Evolutionary conservation across 2,113 vertebrate genomes (phyloP), one percentile per base, ranked within the genome.

Genomic region (Neomonachus schauinslandi): DNA sequence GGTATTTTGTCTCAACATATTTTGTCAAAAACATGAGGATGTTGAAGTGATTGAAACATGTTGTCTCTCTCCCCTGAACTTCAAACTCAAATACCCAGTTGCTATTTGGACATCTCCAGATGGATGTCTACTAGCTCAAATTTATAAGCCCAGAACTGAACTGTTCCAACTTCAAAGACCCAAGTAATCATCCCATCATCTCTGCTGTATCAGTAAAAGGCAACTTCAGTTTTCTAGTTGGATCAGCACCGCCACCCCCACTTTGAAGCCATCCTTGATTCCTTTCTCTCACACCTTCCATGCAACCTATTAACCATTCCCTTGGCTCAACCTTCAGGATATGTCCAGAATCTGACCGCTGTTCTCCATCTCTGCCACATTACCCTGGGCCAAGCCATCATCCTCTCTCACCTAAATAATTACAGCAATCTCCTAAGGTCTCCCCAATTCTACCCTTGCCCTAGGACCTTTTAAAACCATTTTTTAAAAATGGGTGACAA

Each of bases 1-100:
- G 36, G 33, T 86, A 94, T 84, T 96, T 94, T 79, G 42, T 76
- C 85, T 82, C 53, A n/a, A 39, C 42, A 26, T 91, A 65, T 91
- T 96, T 95, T 93, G 67, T 77, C 21, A 49, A 79, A 80, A 89
- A 31, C 83, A 67, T 28, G 13, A 84, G 4, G 14, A 19, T 76
- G 71, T 26, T 24, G 59, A 57, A 81, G 33, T 36, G 53, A 81
- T 81, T 81, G 53, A 81, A 57, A 81, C n/a, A 36, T 36, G 21
- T 81, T n/a, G 8, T 77, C 7, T 33, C 42, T 69, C 76, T 63
- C 19, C 42, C 33, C 36, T 46, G 76, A 39, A 83, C 63, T 63
- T 36, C 46, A 81, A 55, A 59, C 24, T 93, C 88, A 18, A 5
- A 2, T 13, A 57, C 80, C 31, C 28, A 21, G 7, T 83, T 72